Conservation (phyloP, 2,797 vertebrate genomes). For the Microhierax caerulescens region DNA sequence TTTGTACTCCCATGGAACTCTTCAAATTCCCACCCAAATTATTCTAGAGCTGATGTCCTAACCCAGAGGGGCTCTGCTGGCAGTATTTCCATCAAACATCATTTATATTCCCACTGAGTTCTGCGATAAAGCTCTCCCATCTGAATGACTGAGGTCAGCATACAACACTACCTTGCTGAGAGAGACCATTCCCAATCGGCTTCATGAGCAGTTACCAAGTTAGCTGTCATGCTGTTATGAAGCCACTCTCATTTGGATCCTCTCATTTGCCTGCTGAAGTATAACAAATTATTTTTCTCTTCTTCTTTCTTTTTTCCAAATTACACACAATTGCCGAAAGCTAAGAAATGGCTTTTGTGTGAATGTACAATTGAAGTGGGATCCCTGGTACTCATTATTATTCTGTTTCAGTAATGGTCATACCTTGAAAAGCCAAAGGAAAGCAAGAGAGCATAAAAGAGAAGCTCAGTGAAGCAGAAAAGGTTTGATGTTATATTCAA, state of each 20-base stretch:
- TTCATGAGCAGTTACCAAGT: background rate
- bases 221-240: background rate
- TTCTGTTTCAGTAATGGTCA: background rate
- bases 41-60: slow-evolving; percentile 15
- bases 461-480: slow-evolving; percentile 20
- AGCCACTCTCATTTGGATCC: background rate
- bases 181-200: background rate
- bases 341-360: background rate
- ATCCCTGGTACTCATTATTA: background rate
- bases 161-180: background rate
- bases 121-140: background rate
- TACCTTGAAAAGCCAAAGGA: slow-evolving; percentile 2
- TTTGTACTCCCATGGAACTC: background rate
- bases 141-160: background rate
- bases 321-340: background rate
- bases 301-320: background rate
- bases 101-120: slow-evolving; percentile 18
- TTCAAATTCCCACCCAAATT: slow-evolving; percentile 11
- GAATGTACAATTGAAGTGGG: background rate
- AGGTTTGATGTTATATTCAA: slow-evolving; percentile 12
- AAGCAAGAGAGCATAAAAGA: slow-evolving; percentile 41
- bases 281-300: background rate
- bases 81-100: background rate
- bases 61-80: background rate
- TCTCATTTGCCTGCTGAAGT: slow-evolving; percentile 8